Base-by-base conservation (phyloP, 2,888 invertebrate species). In the Napeogenes sylphis region DNA sequence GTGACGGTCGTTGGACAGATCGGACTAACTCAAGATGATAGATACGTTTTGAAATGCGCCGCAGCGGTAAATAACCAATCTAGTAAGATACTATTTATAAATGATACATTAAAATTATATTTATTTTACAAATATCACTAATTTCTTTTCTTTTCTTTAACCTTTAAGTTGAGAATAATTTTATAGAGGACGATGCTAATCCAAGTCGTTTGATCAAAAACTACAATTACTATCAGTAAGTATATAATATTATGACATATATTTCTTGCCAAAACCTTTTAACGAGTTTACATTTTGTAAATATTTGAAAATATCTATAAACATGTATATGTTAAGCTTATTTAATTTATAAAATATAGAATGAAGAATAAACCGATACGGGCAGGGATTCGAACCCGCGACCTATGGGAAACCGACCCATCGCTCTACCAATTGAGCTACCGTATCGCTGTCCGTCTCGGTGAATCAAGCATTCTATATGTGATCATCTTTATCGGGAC, bases 41-140 rank as follows among this genome's bases (percentile, higher is more conserved):
- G 77, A 68, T 88, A 84, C 62, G 74, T 87, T 2, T 65, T 89
- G 38, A 81, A 79, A 65, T 90, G 83, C 71, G 79, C 80, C 55
- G 86, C 88, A 46, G 83, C 83, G 5, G 71, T 88, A 5, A 73
- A 87, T 59, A 79, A 83, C 47, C 73, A 78, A 63, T 79, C 83
- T 67, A 78, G 88, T 88, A 73, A 70, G 70, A 66, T 14, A 35
- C 6, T 38, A 45, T 51, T 12, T 38, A 56, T 10, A 54, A 12
- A 4, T 42, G 10, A 8, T 42, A 10, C 10, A 42, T 42, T 51
- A 8, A 21, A 30, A 51, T 51, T 10, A 30, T 30, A 12, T 30
- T 21, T 47, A 21, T 47, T 51, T 30, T 51, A 30, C 4, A 12
- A 12, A 30, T 10, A 4, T 30, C 30, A 51, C 12, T 51, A 12